These are phyloP conservation scores for Pseudorectes ferrugineus DNA, from an alignment of 2,113 vertebrate species.

Conservation along the genomic window DNA sequence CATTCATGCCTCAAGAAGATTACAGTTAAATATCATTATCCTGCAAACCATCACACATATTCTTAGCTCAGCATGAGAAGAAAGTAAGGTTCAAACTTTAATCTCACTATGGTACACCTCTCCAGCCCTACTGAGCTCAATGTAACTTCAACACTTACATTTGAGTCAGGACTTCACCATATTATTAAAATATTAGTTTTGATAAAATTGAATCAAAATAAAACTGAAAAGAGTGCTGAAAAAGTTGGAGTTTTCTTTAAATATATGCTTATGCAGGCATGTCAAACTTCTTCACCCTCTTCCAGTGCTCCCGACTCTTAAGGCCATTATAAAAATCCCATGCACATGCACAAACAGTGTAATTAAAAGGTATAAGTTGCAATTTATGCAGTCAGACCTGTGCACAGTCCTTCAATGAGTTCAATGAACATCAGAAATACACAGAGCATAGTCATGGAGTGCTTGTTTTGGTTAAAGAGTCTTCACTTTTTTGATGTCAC, in stretches of 20 bases:
- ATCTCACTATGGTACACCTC: not conserved
- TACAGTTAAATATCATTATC: not conserved
- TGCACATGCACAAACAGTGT: rapidly evolving
- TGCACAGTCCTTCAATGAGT: not conserved
- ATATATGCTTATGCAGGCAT: not conserved
- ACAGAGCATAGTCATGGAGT: not conserved
- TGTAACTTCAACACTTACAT: not conserved
- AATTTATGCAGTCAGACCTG: not conserved
- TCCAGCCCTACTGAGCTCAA: not conserved
- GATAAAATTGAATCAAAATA: not conserved
- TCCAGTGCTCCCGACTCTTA: not conserved
- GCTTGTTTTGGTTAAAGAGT: not conserved
- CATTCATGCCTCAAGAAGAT: not conserved
- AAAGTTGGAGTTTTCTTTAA: not conserved
- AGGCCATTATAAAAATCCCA: not conserved
- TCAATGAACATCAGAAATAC: not conserved
- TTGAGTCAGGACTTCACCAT: not conserved
- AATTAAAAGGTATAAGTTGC: not conserved
- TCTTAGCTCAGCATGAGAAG: not conserved
- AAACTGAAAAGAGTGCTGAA: not conserved
- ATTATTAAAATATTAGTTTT: not conserved
- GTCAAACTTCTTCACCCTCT: not conserved
- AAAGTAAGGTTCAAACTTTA: not conserved
- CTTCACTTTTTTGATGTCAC: not conserved
- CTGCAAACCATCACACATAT: not conserved